A percentile compares a stretch with the other conserved stretches of the same genome.
Evolutionary conservation across 1,140 invertebrate species (phyloP).

Genomic region (Saxidomus purpurata): DNA sequence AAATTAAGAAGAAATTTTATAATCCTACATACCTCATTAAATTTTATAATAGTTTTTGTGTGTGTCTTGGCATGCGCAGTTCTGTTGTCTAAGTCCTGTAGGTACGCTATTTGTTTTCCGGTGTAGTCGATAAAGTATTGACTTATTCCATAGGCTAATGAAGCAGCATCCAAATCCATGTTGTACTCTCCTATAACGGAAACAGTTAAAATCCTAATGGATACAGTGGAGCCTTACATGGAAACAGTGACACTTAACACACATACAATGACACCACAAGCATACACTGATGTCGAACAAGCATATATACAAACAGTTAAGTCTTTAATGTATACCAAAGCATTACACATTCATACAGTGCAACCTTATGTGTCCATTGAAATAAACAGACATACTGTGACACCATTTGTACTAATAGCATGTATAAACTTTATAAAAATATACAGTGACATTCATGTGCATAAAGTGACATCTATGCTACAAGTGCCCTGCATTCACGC

Average conservation of each 20-base stretch:
- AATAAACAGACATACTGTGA: no score
- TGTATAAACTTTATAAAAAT: no score
- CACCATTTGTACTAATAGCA: no score
- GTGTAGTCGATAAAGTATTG: not conserved
- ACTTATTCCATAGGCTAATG: slow-evolving; percentile 27
- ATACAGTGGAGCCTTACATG: not conserved
- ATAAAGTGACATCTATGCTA: no score
- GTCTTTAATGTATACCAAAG: no score
- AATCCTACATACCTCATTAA: slow-evolving; percentile 9
- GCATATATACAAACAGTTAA: not conserved
- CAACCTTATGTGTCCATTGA: no score
- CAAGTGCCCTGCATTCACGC: no score
- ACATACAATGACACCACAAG: not conserved
- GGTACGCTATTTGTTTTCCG: slow-evolving; percentile 26
- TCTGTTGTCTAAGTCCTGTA: not conserved
- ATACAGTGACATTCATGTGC: no score
- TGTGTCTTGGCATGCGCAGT: slow-evolving; percentile 26
- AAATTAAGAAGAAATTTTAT: no score
- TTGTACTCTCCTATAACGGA: slow-evolving; percentile 55
- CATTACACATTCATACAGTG: no score
- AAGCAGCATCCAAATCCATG: slow-evolving; percentile 33
- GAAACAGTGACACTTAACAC: not conserved
- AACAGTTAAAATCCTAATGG: no score
- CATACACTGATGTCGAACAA: not conserved
- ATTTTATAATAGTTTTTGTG: slow-evolving; percentile 22